Evolutionary conservation across 2,113 vertebrate genomes (phyloP), one percentile per base, ranked within the genome.

Genomic region (Pedetes capensis): DNA sequence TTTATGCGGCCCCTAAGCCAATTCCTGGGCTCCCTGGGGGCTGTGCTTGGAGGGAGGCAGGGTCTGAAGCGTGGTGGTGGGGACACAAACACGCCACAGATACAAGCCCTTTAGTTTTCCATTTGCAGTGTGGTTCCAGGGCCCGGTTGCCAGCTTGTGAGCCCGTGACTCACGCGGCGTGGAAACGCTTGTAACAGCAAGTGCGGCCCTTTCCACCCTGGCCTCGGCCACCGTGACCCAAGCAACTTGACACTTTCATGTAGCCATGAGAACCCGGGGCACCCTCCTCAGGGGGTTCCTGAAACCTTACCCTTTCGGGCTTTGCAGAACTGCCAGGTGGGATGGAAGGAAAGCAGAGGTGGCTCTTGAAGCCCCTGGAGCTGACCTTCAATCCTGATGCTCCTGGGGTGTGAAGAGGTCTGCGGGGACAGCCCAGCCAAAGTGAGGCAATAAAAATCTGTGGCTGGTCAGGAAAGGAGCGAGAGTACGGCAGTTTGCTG

Each of bases 81-180:
- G 85, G 25, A 29, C 8, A 66, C 51, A 47, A 59, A 42, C 34
- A 13, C 17, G 23, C 37, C 13, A 0, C 1, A n/a, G 4, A 27
- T 81, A 85, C 69, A 84, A 66, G 89, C 85, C 79, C 66, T 64
- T 74, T 0, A 27, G 95, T 96, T 96, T 96, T 96, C 96, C 93
- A 76, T 94, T 80, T 94, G 87, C 74, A 25, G 37, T 57, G 49
- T 84, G 75, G 71, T 96, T 97, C 95, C 96, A 97, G 84, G 44
- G 64, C 81, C 86, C 79, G 76, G 76, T 20, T 83, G 96, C 96
- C 97, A 97, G 37, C 42, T 17, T 29, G 2, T 61, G 94, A 96
- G 63, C 20, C 8, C 71, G 81, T 97, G 98, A 98, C 53, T 97
- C 97, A 95, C 39, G 66, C 55, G 88, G 83, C 8, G 89, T 98